Evolutionary conservation across 2,113 vertebrate genomes (phyloP).

Genomic region (Kryptolebias marmoratus): DNA sequence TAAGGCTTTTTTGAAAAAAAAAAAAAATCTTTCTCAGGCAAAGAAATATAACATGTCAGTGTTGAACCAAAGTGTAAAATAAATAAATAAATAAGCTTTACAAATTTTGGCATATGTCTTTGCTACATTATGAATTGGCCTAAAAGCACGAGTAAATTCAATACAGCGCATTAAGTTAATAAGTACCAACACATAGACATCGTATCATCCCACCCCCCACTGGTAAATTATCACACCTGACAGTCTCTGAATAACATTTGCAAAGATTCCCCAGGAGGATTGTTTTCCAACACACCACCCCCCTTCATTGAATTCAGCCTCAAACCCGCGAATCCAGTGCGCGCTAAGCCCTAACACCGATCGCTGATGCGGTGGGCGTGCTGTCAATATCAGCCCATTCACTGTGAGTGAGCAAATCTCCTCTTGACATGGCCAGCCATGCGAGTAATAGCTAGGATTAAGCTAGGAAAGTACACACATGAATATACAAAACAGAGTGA

Average conservation of each 20-base stretch:
- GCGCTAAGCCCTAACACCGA: slow-evolving; percentile 68
- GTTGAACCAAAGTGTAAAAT: neutral
- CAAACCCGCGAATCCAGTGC: slow-evolving; percentile 45
- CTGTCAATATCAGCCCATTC: slow-evolving; percentile 80
- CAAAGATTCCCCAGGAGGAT: slow-evolving; percentile 60
- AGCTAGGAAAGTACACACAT: slow-evolving; percentile 79
- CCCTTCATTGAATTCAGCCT: slow-evolving; percentile 34
- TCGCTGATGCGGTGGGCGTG: slow-evolving; percentile 70
- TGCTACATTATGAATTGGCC: neutral
- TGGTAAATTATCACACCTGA: slow-evolving; percentile 36
- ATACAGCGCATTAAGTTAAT: neutral
- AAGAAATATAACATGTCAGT: neutral
- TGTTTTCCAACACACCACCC: slow-evolving; percentile 57
- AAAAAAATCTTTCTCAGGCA: no score
- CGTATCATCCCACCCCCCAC: neutral
- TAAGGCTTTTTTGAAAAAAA: no score
- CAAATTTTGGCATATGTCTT: neutral
- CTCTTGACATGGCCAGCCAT: slow-evolving; percentile 77
- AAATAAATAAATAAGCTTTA: no score
- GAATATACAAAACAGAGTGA: slow-evolving; percentile 73
- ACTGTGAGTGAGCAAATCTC: slow-evolving; percentile 76
- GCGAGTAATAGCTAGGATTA: slow-evolving; percentile 80
- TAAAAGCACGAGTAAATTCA: slow-evolving; percentile 1
- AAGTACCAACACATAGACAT: slow-evolving; percentile 2
- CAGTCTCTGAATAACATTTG: slow-evolving; percentile 48